Conservation (phyloP, 1,140 invertebrate genomes). For the Rhyacophila brunnea region DNA sequence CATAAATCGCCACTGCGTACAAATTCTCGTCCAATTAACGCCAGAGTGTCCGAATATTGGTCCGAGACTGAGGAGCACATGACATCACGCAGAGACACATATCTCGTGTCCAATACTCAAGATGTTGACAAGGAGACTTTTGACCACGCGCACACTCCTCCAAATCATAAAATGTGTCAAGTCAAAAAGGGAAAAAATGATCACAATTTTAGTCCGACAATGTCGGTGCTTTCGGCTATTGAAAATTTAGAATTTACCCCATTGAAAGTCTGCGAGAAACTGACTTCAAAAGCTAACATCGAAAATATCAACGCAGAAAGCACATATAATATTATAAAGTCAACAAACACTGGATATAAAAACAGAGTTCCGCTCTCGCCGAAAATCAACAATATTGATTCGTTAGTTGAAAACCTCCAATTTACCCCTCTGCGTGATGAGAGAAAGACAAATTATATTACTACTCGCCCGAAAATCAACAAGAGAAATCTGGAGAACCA, state of each 20-base stretch:
- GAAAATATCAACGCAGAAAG: too few relatives aligned
- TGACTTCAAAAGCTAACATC: neutral
- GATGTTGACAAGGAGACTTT: constrained; percentile 12
- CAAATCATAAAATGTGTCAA: neutral
- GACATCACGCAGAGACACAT: constrained; percentile 10
- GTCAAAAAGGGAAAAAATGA: neutral
- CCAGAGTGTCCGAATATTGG: neutral
- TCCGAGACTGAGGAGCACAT: neutral
- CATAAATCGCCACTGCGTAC: neutral
- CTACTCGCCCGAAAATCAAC: neutral
- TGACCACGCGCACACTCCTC: neutral
- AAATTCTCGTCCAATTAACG: neutral
- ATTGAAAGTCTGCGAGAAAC: constrained; percentile 1
- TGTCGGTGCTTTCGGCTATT: constrained; percentile 22
- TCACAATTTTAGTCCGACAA: neutral
- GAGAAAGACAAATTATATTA: neutral
- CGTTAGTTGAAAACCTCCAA: constrained; percentile 14
- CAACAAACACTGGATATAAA: neutral
- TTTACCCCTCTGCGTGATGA: constrained; percentile 23
- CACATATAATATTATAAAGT: too few relatives aligned
- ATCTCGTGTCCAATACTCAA: constrained; percentile 1
- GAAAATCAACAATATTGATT: constrained; percentile 5
- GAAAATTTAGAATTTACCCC: constrained; percentile 26
- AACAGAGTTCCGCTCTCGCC: neutral
- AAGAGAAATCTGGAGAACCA: neutral